Evolutionary conservation across 2,888 invertebrate genomes (phyloP).

Genomic region (Sphaerophoria rueppellii): DNA sequence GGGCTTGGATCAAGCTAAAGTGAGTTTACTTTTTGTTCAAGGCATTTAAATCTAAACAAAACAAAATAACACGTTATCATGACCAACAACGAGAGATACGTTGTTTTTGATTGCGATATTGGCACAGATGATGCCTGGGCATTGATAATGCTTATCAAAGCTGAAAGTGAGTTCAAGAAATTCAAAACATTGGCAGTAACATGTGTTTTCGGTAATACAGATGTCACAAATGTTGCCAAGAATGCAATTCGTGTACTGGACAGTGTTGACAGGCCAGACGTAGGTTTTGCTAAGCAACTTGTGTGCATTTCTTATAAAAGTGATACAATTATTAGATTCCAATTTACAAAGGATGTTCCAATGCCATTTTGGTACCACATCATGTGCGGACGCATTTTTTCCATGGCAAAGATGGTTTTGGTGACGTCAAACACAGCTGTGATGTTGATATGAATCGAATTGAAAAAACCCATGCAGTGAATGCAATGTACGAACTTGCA

Average conservation of each 20-base stretch:
- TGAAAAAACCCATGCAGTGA: conserved; percentile 83
- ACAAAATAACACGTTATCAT: conserved; percentile 13
- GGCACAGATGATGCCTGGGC: conserved; percentile 86
- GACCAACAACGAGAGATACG: conserved; percentile 73
- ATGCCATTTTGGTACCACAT: conserved; percentile 77
- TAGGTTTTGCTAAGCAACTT: conserved; percentile 78
- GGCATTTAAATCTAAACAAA: neutral
- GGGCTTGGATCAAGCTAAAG: neutral
- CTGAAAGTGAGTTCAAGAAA: conserved; percentile 79
- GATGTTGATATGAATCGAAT: conserved; percentile 81
- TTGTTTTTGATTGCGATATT: conserved; percentile 85
- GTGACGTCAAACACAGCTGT: conserved; percentile 84
- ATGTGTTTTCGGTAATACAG: conserved; percentile 89
- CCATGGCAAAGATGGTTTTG: conserved; percentile 88
- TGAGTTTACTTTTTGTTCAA: neutral
- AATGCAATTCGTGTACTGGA: conserved; percentile 88
- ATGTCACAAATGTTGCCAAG: conserved; percentile 85
- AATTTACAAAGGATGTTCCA: conserved; percentile 76
- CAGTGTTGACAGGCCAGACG: conserved; percentile 84
- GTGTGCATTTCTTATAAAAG: neutral
- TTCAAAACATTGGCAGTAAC: conserved; percentile 86
- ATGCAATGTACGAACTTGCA: conserved; percentile 85
- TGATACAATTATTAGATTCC: conserved; percentile 74
- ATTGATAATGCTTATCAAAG: conserved; percentile 83
- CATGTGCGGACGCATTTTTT: conserved; percentile 79